Base-by-base conservation (phyloP, 2,797 vertebrate genomes). In the Botia kubotai region DNA sequence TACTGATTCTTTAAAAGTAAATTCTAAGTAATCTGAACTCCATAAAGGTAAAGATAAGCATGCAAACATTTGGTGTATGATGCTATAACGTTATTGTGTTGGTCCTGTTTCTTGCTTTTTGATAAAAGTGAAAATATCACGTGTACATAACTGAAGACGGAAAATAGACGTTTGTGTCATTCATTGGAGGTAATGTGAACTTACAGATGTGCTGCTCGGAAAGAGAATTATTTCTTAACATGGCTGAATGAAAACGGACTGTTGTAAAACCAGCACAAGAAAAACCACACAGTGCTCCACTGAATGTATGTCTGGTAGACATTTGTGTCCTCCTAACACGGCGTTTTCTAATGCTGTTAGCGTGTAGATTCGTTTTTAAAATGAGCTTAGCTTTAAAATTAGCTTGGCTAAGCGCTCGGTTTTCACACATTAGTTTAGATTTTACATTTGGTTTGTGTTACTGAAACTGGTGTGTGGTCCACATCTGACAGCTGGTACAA, bases 171-270 rank as follows among this genome's bases (percentile, higher is more conserved):
- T 94, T 93, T 93, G 90, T 90, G 88, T 93, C 85, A 89, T 93
- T 92, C 88, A 91, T 94, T 93, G 78, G 85, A 87, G 89, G 91
- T 83, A 83, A 83, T 26, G 87, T 83, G 82, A 79, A 85, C 50
- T 87, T 91, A 89, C 83, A 90, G 89, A 81, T 93, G 94, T 95
- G 94, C 94, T 94, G 94, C 93, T 91, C 90, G 83, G 82, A 91
- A 91, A 94, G 91, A 92, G 90, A 91, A 88, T 91, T 89, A 93
- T 87, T 93, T 93, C 93, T 91, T 94, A 93, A 94, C 94, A 95
- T 95, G 94, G 94, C 94, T 95, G 94, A 95, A 94, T 93, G 93
- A 94, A 95, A 95, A 95, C 93, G 91, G 94, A 95, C 94, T 95
- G 94, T 95, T 95, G 93, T 93, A 93, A 94, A 94, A 95, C 93